A percentile compares a stretch with the other conserved stretches of the same genome.
These are phyloP conservation scores for Spinibarbus caldwelli DNA, from an alignment of 2,797 vertebrate genomes.

Conservation along the genomic window DNA sequence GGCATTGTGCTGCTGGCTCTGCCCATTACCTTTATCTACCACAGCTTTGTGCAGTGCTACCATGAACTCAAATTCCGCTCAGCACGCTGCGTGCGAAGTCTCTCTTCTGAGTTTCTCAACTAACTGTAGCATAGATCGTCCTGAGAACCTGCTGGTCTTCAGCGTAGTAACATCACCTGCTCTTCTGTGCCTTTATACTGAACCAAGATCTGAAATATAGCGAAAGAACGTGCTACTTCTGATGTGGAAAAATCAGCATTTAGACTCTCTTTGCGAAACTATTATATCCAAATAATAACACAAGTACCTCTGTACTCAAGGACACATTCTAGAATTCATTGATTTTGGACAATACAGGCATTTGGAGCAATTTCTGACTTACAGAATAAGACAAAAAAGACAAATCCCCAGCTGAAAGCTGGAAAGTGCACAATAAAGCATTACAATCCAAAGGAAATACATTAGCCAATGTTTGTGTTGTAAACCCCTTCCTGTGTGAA, in stretches of 20 bases:
- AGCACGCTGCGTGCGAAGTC: slow-evolving; percentile 87
- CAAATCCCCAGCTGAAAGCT: slow-evolving; percentile 12
- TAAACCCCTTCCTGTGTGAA: slow-evolving; percentile 61
- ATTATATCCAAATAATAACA: slow-evolving; percentile 45
- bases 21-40: slow-evolving; percentile 99
- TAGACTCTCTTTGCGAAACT: slow-evolving; percentile 6
- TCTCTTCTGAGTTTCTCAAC: slow-evolving; percentile 87
- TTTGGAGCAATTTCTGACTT: neutral
- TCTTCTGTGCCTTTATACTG: slow-evolving; percentile 57
- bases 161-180: slow-evolving; percentile 36
- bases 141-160: slow-evolving; percentile 37
- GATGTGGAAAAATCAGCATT: slow-evolving; percentile 12
- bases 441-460: slow-evolving; percentile 49
- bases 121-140: slow-evolving; percentile 67
- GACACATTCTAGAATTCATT: slow-evolving; percentile 25
- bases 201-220: slow-evolving; percentile 16
- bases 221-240: neutral
- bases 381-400: slow-evolving; percentile 44
- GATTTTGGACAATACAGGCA: slow-evolving; percentile 18
- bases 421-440: slow-evolving; percentile 56
- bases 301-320: slow-evolving; percentile 56
- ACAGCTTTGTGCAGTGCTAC: slow-evolving; percentile 99
- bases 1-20: slow-evolving; percentile 96
- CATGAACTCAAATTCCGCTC: slow-evolving; percentile 96
- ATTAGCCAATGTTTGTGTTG: slow-evolving; percentile 69